Base-by-base conservation (phyloP, 1,140 invertebrate genomes). In the Goniozus legneri region DNA sequence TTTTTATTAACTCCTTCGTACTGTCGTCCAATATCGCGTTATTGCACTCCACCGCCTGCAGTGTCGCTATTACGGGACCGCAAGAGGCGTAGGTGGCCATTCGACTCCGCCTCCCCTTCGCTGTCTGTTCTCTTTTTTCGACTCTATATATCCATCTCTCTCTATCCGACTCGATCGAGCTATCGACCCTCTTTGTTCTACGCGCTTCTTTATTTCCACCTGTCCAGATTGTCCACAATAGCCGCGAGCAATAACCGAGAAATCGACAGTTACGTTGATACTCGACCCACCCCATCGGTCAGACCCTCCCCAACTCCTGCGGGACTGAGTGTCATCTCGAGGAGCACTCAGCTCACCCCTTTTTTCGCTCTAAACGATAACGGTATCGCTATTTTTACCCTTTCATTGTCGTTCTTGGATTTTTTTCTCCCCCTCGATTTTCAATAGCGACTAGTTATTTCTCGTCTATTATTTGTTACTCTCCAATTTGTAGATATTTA, bases 201-300 rank as follows among this genome's bases (percentile, higher is more conserved):
- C 46, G 15, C 24, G 46, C 32, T 46, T 42, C 50, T 58, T 57
- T 58, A 58, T 58, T 54, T 58, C 44, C 56, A 58, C 56, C 55
- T 58, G 56, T 51, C 45, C 56, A 32, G 18, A 30, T 57, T 51
- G 55, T 58, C 55, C 55, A 58, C 55, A 50, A 58, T 58, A 35
- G 50, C 46, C 39, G n/a, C n/a, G n/a, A 22, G 55, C 51, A 58
- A 58, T 58, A 58, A 58, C 56, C 55, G 56, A 50, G 56, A 47
- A 58, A 58, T 58, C 55, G 55, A 58, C 55, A 55, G 56, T 58
- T 54, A 54, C 46, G 51, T 58, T 58, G 56, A 58, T 58, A 51
- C 40, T 40, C 15, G n/a, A n/a, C n/a, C n/a, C n/a, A n/a, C n/a
- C n/a, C n/a, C n/a, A n/a, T n/a, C 22, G 32, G 20, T 36, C 37